Evolutionary conservation across 2,888 invertebrate genomes (phyloP).

Genomic region (Mycalesis mineus): DNA sequence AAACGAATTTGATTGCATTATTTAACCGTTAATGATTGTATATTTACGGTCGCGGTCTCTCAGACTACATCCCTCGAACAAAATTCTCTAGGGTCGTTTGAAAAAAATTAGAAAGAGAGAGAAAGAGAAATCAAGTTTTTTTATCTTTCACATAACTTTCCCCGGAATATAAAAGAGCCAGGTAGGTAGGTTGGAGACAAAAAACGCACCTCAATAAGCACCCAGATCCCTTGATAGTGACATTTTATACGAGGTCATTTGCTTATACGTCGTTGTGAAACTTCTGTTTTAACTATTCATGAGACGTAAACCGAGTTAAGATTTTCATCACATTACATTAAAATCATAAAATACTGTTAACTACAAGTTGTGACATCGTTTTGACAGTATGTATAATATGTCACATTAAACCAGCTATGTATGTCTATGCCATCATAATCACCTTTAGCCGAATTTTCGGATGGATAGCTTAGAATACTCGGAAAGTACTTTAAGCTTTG

Average conservation of each 20-base stretch:
- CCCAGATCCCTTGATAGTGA: slow-evolving; percentile 63
- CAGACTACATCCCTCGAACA: slow-evolving; percentile 7
- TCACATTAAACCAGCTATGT: no score
- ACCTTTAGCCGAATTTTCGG: no score
- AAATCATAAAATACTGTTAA: no score
- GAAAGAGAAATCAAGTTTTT: slow-evolving; percentile 65
- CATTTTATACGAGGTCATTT: slow-evolving; percentile 51
- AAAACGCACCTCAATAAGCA: slow-evolving; percentile 46
- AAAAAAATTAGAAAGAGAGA: slow-evolving; percentile 45
- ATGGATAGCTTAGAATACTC: no score
- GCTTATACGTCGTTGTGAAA: slow-evolving; percentile 12
- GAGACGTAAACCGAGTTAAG: not conserved
- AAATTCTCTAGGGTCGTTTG: slow-evolving; percentile 50
- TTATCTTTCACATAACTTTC: slow-evolving; percentile 74
- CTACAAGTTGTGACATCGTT: no score
- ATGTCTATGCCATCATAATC: no score
- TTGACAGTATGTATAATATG: no score
- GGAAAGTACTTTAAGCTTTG: no score
- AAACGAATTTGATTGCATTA: no score
- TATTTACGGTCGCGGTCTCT: not conserved
- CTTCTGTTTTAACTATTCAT: slow-evolving; percentile 12
- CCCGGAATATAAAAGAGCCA: slow-evolving; percentile 60
- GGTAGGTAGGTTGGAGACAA: slow-evolving; percentile 52
- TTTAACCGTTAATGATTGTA: no score
- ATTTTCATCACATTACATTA: no score